Percentiles rank a stretch among this genome's conserved stretches.
Evolutionary conservation across 1,140 invertebrate species (phyloP).

Genomic region (Tribolium castaneum): DNA sequence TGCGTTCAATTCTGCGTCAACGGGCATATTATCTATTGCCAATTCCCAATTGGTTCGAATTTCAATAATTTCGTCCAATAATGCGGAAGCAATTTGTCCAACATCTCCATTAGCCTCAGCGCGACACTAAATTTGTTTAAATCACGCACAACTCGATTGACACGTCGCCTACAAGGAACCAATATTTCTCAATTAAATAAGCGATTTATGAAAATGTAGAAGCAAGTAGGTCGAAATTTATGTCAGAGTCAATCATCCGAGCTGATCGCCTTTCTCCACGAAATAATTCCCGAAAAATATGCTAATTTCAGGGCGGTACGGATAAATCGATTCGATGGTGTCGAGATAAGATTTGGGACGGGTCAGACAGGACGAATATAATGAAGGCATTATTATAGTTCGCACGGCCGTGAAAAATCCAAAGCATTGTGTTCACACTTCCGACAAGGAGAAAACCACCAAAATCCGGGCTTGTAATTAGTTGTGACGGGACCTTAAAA

Average conservation of each 20-base stretch:
- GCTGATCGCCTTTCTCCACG: not conserved
- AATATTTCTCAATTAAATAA: not conserved
- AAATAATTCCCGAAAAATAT: slow-evolving; percentile 28
- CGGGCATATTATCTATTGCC: too few species aligned
- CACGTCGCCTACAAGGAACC: not conserved
- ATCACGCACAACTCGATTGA: not conserved
- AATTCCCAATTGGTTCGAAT: not conserved
- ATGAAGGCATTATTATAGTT: slow-evolving; percentile 47
- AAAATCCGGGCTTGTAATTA: too few species aligned
- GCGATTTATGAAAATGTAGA: too few species aligned
- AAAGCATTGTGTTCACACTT: not conserved
- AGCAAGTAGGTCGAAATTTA: not conserved
- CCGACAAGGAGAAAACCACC: not conserved
- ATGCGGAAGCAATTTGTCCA: not conserved
- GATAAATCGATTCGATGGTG: slow-evolving; percentile 26
- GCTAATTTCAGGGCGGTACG: slow-evolving; percentile 28
- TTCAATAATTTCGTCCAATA: not conserved
- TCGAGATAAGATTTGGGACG: slow-evolving; percentile 31
- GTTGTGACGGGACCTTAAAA: too few species aligned
- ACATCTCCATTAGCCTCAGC: too few species aligned
- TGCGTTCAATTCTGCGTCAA: not conserved
- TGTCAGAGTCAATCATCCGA: not conserved
- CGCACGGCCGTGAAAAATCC: slow-evolving; percentile 46
- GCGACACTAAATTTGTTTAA: not conserved
- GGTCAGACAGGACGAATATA: slow-evolving; percentile 28